phyloP scores from a whole-genome alignment of 2,797 vertebrate species.

The Acomys russatus region DNA sequence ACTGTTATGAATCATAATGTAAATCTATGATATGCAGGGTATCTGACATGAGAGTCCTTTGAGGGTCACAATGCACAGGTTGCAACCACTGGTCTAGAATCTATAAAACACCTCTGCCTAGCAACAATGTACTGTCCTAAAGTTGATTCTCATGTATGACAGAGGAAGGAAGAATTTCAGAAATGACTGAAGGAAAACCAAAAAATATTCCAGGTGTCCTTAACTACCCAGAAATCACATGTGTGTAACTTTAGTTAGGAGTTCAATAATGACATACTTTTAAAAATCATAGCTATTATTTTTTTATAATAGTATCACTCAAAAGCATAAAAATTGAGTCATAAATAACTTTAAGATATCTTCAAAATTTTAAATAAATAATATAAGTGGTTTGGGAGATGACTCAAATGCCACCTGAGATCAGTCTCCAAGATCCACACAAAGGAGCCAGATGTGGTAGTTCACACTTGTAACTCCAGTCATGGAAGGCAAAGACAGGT shows the following conservation, averaged over 20 bases:
- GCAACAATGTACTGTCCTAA: not conserved
- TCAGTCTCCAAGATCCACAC: not conserved
- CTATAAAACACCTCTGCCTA: not conserved
- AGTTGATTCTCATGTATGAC: conserved; percentile 28
- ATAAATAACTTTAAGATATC: not conserved
- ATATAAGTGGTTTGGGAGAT: not conserved
- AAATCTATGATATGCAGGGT: not conserved
- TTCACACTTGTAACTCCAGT: not conserved
- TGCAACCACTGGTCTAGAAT: not conserved
- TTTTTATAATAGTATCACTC: not conserved
- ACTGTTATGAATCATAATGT: not conserved
- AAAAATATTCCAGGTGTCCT: not conserved
- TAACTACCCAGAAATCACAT: not conserved
- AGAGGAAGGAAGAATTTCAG: conserved; percentile 3
- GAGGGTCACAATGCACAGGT: not conserved
- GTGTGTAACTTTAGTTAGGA: not conserved
- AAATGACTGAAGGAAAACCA: not conserved
- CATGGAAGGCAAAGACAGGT: not conserved
- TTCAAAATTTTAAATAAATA: not conserved
- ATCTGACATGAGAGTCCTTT: not conserved
- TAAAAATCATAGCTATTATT: not conserved
- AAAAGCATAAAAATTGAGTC: conserved; percentile 15
- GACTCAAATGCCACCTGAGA: not conserved
- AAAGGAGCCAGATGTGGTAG: not conserved
- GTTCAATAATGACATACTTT: not conserved